Conservation (phyloP, 2,113 vertebrate species). For the Oryzias woworae region DNA sequence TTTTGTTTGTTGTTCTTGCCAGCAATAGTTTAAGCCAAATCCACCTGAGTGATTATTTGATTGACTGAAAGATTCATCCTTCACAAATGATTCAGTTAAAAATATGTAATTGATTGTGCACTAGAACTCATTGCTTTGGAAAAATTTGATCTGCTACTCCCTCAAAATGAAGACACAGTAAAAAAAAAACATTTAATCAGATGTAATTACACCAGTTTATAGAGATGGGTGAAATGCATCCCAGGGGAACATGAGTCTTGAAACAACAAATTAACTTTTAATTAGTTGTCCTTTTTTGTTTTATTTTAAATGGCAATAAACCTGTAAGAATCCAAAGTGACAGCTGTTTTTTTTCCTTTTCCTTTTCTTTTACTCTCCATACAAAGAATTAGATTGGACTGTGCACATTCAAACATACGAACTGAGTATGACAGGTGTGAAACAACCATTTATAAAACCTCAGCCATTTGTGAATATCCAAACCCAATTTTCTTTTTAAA, state of each 20-base stretch:
- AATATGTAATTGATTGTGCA: slow-evolving; percentile 13
- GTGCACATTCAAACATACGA: slow-evolving; percentile 30
- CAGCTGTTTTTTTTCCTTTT: no score
- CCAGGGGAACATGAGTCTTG: slow-evolving; percentile 1
- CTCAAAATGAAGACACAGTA: no score
- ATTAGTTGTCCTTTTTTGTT: slow-evolving; percentile 41
- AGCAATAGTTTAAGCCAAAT: neutral
- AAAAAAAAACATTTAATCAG: slow-evolving; percentile 7
- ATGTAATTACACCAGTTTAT: slow-evolving; percentile 17
- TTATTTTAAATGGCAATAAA: slow-evolving; percentile 20
- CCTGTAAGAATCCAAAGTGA: neutral
- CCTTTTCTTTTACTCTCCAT: neutral
- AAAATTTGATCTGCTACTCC: slow-evolving; percentile 12
- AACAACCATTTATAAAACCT: slow-evolving; percentile 22
- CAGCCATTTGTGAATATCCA: slow-evolving; percentile 32
- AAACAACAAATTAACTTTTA: slow-evolving; percentile 33
- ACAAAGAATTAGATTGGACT: slow-evolving; percentile 47
- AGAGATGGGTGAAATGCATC: slow-evolving; percentile 9
- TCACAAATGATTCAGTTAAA: slow-evolving; percentile 8
- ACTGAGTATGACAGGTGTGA: slow-evolving; percentile 43
- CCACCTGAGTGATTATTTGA: neutral
- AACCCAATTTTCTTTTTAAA: neutral
- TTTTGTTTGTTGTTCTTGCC: slow-evolving; percentile 6
- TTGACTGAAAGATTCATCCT: slow-evolving; percentile 6
- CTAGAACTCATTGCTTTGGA: slow-evolving; percentile 1